Percentiles rank a stretch among this genome's conserved stretches.
These are phyloP conservation scores for Labia minor DNA, from an alignment of 2,888 invertebrate species.

Conservation along the genomic window DNA sequence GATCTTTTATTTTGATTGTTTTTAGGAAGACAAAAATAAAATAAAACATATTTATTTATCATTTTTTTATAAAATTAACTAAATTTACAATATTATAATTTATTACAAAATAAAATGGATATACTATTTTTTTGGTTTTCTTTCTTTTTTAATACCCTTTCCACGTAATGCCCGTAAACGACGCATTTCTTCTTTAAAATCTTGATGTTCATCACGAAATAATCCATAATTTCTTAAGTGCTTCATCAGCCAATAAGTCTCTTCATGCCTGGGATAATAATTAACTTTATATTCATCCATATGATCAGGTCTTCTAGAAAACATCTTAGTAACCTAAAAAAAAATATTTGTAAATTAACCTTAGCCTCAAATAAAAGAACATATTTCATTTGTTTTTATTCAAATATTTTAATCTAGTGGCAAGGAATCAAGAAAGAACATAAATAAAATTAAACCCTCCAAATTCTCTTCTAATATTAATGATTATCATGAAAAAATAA, in stretches of 20 bases:
- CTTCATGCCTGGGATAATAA: slow-evolving; percentile 78
- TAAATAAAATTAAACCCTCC: no score
- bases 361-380: slow-evolving; percentile 16
- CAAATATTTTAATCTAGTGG: background rate
- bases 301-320: slow-evolving; percentile 63
- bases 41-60: no score
- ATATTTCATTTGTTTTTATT: no score
- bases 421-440: background rate
- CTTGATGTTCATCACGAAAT: slow-evolving; percentile 77
- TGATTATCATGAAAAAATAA: no score
- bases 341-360: no score
- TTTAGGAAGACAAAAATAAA: background rate
- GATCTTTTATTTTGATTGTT: background rate
- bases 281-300: slow-evolving; percentile 58
- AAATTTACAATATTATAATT: no score
- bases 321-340: slow-evolving; percentile 54
- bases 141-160: slow-evolving; percentile 47
- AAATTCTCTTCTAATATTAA: no score
- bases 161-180: slow-evolving; percentile 64
- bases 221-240: slow-evolving; percentile 65
- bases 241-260: slow-evolving; percentile 61
- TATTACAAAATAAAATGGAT: no score
- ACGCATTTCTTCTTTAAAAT: slow-evolving; percentile 79
- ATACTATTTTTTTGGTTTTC: slow-evolving; percentile 35
- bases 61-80: no score